A percentile compares a stretch with the other conserved stretches of the same genome.
phyloP scores from a whole-genome alignment of 2,888 invertebrate genomes.

The Cylindroiulus punctatus region DNA sequence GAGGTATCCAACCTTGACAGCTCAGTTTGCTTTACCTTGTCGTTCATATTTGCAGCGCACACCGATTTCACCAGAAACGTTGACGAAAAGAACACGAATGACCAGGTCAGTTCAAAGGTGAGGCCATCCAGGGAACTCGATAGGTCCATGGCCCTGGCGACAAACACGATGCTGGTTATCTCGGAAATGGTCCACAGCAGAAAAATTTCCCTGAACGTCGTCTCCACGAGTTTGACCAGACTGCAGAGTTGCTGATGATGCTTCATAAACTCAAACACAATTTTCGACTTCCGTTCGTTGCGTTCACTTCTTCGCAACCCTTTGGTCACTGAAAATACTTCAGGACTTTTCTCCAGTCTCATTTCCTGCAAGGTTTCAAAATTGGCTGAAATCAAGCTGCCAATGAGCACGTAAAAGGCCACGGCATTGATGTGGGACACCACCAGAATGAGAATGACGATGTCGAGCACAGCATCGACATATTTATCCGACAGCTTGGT shows the following conservation, averaged over 20 bases:
- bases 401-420: background rate
- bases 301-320: no score
- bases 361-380: background rate
- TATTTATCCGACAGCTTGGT: background rate
- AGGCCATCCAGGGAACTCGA: background rate
- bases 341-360: no score
- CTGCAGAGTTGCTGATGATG: background rate
- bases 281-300: no score
- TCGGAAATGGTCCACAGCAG: constrained; percentile 8
- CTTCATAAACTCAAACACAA: background rate
- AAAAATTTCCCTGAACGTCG: background rate
- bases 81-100: background rate
- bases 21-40: background rate
- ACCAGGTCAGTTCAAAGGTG: background rate
- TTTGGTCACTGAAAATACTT: background rate
- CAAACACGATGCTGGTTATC: constrained; percentile 11
- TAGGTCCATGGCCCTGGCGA: background rate
- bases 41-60: background rate
- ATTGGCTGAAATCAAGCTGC: background rate
- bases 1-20: no score
- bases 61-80: background rate
- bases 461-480: background rate
- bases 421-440: background rate
- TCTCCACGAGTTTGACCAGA: background rate
- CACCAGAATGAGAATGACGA: background rate